Conservation (phyloP, 2,888 invertebrate genomes). For the Melinaea marsaeus region DNA sequence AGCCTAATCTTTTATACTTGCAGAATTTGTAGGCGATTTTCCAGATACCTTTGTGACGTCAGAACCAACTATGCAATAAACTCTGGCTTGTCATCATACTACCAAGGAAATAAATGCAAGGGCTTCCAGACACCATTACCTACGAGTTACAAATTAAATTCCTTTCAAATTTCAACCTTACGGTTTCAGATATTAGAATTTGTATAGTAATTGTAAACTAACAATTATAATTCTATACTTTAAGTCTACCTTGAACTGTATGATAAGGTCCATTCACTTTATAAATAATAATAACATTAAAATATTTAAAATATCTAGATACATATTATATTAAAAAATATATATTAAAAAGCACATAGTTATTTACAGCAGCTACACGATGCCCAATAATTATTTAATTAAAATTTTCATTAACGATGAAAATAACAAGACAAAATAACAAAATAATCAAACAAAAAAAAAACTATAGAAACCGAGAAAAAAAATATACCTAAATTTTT, state of each 20-base stretch:
- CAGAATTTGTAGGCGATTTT: slow-evolving; percentile 57
- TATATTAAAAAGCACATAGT: background rate
- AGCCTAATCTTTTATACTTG: slow-evolving; percentile 61
- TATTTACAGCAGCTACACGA: no score
- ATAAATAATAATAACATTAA: slow-evolving; percentile 25
- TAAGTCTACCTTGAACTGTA: slow-evolving; percentile 59
- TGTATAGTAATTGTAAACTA: slow-evolving; percentile 39
- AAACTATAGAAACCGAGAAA: no score
- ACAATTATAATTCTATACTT: slow-evolving; percentile 13
- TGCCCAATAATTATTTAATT: no score
- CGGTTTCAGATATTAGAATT: slow-evolving; percentile 44
- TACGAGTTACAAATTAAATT: slow-evolving; percentile 10
- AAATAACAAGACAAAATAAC: no score
- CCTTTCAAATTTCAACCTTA: slow-evolving; percentile 31
- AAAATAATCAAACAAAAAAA: no score
- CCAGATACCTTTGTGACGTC: slow-evolving; percentile 57
- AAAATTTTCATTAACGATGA: no score
- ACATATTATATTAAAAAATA: background rate
- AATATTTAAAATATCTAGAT: slow-evolving; percentile 1
- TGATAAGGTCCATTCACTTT: slow-evolving; percentile 60
- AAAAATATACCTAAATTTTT: no score
- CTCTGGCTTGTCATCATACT: slow-evolving; percentile 35
- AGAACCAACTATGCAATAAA: slow-evolving; percentile 34
- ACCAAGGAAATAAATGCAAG: slow-evolving; percentile 35
- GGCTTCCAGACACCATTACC: slow-evolving; percentile 42